These are phyloP conservation scores for Muscicapa adusta DNA, from an alignment of 2,113 vertebrate species.

Conservation along the genomic window DNA sequence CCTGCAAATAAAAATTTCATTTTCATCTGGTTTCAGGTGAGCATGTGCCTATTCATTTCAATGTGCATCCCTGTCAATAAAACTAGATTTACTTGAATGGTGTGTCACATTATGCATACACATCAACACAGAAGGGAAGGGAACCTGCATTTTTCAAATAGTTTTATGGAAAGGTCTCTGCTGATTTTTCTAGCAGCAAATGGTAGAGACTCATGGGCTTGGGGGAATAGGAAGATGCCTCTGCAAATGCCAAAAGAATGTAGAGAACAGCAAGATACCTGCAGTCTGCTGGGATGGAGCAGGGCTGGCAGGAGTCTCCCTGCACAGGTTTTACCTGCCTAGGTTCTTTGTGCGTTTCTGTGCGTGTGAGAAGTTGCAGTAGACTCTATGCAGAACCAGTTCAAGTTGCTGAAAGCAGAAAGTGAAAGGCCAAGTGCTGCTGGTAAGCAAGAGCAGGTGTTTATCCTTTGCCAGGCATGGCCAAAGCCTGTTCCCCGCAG, in stretches of 20 bases:
- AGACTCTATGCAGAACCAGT: neutral
- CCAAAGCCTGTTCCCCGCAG: neutral
- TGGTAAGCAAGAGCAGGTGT: constrained; percentile 18
- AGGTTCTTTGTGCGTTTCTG: neutral
- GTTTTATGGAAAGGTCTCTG: neutral
- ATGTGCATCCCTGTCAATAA: neutral
- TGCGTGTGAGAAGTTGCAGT: neutral
- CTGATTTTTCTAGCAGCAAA: neutral
- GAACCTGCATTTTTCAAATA: constrained; percentile 13
- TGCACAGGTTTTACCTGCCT: neutral
- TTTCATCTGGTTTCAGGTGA: neutral
- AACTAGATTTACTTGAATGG: neutral
- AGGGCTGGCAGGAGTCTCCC: neutral
- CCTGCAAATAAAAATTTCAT: neutral
- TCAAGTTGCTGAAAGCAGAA: constrained; percentile 5
- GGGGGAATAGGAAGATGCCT: neutral
- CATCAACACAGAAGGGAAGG: neutral
- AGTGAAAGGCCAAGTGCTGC: constrained; percentile 33
- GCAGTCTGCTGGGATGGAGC: neutral
- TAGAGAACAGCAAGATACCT: neutral
- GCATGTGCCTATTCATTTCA: neutral
- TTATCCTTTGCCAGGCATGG: neutral
- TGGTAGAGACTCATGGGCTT: rapidly evolving
- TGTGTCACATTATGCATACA: neutral
- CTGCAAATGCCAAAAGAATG: neutral